Evolutionary conservation across 92 coral and sea anemone genomes (phyloP), one percentile per base, ranked within the genome.

Genomic region (Umimayanthus chanpuru): DNA sequence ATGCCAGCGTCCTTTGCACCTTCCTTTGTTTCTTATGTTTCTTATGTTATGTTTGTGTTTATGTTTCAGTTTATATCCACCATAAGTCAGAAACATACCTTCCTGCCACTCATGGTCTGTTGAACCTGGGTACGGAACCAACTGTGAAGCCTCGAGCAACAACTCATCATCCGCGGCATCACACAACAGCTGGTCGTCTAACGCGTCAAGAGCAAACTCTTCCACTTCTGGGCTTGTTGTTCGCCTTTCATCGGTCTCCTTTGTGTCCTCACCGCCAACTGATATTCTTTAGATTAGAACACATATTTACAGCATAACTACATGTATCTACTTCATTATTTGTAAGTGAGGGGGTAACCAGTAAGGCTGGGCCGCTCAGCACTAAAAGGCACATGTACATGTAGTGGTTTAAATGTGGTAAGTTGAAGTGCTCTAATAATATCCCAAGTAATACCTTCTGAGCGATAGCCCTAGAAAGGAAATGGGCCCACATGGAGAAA

Each of bases 61-160:
- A 53, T 61, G 36, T 32, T 32, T 32, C 36, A 32, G 36, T 32
- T 32, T 32, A 2, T 32, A 0, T 32, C 36, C 2, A 61, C 20
- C 15, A 61, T 9, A 20, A 61, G n/a, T 21, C 26, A 3, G 26
- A 61, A 6, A 4, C 4, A 12, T 83, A 83, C 87, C 87, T 83
- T 82, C 75, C 25, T 67, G 76, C 74, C 67, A 61, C 0, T 81
- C 47, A 56, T 9, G 73, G 72, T 64, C 72, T 0, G 26, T 53
- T 5, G 65, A 43, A 25, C 18, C 20, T 70, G 65, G 10, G 23
- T 70, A 5, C 9, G 28, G 9, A 44, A 9, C 43, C 40, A 66
- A 68, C 28, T 83, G 64, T n/a, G 87, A 68, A 30, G 87, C 87
- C 65, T 40, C 41, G 14, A 83, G 67, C 49, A 83, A 49, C 78